Conservation (phyloP, 2,888 invertebrate genomes). For the Idaea biselata region DNA sequence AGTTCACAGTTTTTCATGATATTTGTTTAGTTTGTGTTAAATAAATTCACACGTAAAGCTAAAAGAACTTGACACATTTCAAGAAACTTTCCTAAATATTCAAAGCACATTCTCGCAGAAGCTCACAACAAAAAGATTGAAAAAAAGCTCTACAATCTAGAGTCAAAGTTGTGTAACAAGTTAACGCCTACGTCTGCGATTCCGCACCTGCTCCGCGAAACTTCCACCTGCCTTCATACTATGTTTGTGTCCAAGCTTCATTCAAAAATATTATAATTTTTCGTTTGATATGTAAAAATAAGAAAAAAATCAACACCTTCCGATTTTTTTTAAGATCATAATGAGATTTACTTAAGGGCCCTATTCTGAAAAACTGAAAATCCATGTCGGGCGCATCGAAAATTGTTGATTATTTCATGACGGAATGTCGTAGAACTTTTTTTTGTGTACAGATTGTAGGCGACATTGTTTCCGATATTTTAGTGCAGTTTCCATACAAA, state of each 20-base stretch:
- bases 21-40: neutral
- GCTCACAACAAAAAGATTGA: conserved; percentile 31
- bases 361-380: too few relatives aligned
- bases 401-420: too few relatives aligned
- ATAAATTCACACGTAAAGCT: conserved; percentile 12
- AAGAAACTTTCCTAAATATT: conserved; percentile 12
- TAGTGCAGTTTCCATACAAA: too few relatives aligned
- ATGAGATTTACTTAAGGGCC: too few relatives aligned
- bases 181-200: conserved; percentile 44
- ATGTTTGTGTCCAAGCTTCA: conserved; percentile 16
- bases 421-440: too few relatives aligned
- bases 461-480: too few relatives aligned
- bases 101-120: conserved; percentile 16
- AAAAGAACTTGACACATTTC: conserved; percentile 12
- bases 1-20: too few relatives aligned
- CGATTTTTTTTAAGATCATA: too few relatives aligned
- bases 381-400: too few relatives aligned
- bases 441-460: too few relatives aligned
- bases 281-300: conserved; percentile 2
- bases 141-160: conserved; percentile 40
- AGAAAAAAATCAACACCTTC: too few relatives aligned
- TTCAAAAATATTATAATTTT: conserved; percentile 12
- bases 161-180: conserved; percentile 49
- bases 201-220: conserved; percentile 43
- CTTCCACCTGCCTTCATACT: conserved; percentile 29